phyloP scores from a whole-genome alignment of 2,888 invertebrate species.

The Phorcus lineatus region DNA sequence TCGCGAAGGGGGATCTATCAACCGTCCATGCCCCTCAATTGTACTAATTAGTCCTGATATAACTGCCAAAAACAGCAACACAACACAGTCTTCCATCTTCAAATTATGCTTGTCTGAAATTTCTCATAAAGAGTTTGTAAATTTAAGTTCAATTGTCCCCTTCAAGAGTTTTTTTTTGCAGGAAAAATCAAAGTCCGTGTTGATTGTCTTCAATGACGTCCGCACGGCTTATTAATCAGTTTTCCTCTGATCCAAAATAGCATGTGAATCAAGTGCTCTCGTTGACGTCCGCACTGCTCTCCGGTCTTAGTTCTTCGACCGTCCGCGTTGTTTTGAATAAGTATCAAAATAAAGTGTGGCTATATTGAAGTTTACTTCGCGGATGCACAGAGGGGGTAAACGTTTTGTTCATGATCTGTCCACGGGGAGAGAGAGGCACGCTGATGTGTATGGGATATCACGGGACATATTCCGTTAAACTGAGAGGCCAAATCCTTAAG shows the following conservation, averaged over 20 bases:
- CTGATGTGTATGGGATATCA: background rate
- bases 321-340: background rate
- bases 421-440: background rate
- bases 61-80: background rate
- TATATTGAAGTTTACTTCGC: background rate
- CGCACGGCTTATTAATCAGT: background rate
- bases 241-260: background rate
- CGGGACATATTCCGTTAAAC: constrained; percentile 1
- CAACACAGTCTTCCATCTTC: background rate
- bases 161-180: no score
- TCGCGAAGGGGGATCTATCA: constrained; percentile 39
- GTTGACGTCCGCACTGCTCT: background rate
- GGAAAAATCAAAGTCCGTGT: background rate
- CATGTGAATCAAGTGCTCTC: background rate
- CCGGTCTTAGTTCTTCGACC: background rate
- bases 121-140: no score
- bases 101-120: background rate
- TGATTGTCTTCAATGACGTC: background rate
- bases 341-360: background rate
- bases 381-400: background rate
- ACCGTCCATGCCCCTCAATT: constrained; percentile 36
- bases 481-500: background rate
- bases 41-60: background rate
- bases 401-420: background rate
- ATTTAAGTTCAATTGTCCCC: no score